Base-by-base conservation (phyloP, 2,888 invertebrate species). In the Clitarchus hookeri region DNA sequence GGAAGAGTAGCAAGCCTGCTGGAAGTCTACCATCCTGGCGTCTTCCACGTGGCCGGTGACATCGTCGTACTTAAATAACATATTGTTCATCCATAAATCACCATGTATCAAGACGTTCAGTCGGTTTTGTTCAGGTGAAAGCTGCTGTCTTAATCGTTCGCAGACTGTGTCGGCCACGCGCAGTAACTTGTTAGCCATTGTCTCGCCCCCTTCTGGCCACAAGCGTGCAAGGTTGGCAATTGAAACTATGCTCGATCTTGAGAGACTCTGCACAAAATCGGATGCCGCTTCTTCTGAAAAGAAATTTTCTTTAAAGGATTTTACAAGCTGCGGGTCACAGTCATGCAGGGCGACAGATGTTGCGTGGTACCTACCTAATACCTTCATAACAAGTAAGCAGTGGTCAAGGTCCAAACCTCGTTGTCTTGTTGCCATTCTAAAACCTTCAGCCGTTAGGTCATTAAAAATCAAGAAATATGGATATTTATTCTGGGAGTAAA, bases 351-450 rank as follows among this genome's bases (percentile, higher is more conserved):
- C 84, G n/a, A 84, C 27, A 19, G 84, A 84, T 13, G 19, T 25
- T 19, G 84, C 84, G 6, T 84, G 84, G 48, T 23, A 48, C 54
- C 84, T 84, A 3, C 23, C 84, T 84, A 84, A n/a, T 54, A 53
- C 6, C n/a, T 26, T 48, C 27, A 84, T 27, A 13, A 48, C 84
- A 25, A 84, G 54, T 13, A 84, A 36, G 44, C 44, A 54, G 84
- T 84, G 84, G 25, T 84, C 48, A 19, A 84, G 84, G 11, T 84
- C 84, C 19, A 84, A 44, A 25, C 54, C 53, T 84, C n/a, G 26
- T 13, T 48, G 84, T 54, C 84, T 36, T 25, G 16, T n/a, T 12
- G 84, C 84, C 84, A 84, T 36, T n/a, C 54, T 36, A n/a, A 54
- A 84, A 48, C 54, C 54, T 84, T 48, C 19, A 36, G 48, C 6